Percentiles rank a stretch among this genome's conserved stretches.
Evolutionary conservation across 2,888 invertebrate species (phyloP).

Genomic region (Caenorhabditis imperialis): DNA sequence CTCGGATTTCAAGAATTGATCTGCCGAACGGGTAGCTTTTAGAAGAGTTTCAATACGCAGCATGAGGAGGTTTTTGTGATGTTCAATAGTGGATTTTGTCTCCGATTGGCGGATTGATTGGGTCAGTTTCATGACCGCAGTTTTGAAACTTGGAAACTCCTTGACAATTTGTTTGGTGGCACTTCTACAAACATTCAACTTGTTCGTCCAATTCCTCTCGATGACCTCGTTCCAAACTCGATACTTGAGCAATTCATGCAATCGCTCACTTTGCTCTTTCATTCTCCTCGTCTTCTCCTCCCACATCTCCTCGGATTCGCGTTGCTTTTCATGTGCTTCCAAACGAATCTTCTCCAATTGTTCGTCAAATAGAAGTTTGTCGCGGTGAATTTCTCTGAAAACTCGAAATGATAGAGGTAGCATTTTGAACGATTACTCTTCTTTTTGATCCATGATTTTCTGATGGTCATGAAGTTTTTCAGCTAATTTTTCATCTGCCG

Average conservation of each 20-base stretch:
- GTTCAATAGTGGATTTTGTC: background rate
- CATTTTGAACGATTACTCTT: too few species aligned
- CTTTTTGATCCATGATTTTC: too few species aligned
- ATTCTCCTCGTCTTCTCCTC: constrained; percentile 4
- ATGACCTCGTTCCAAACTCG: constrained; percentile 24
- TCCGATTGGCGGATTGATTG: background rate
- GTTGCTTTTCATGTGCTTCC: too few species aligned
- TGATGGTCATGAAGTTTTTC: too few species aligned
- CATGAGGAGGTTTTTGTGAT: background rate
- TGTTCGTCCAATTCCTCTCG: constrained; percentile 32
- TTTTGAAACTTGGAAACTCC: background rate
- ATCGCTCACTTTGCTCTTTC: constrained; percentile 12
- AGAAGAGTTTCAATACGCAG: background rate
- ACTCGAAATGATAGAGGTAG: too few species aligned
- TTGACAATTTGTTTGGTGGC: constrained; percentile 3
- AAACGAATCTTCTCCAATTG: too few species aligned
- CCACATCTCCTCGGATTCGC: background rate
- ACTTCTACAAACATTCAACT: constrained; percentile 14
- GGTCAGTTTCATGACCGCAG: background rate
- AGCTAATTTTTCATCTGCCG: too few species aligned
- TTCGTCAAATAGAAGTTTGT: too few species aligned
- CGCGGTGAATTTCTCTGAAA: too few species aligned
- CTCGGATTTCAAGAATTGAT: constrained; percentile 11
- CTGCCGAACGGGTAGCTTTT: background rate
- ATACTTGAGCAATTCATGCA: background rate